These are phyloP conservation scores for Galerucella calmariensis DNA, from an alignment of 2,888 invertebrate genomes.

Conservation along the genomic window DNA sequence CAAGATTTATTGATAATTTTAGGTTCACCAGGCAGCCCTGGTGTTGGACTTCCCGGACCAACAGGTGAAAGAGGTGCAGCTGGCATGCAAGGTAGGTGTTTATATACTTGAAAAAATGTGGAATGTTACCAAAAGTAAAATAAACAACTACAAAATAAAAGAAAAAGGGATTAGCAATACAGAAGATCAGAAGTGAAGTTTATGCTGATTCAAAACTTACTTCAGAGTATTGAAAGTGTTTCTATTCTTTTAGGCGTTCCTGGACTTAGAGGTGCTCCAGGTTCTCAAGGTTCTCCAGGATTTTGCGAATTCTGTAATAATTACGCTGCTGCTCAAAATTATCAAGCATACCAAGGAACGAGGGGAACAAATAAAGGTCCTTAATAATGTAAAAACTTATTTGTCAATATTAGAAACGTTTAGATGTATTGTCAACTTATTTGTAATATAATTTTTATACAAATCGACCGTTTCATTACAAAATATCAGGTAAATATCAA, in stretches of 20 bases:
- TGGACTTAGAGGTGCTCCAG: slow-evolving; percentile 70
- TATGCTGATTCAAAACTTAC: no score
- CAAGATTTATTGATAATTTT: slow-evolving; percentile 11
- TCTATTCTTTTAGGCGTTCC: slow-evolving; percentile 46
- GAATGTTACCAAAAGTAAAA: no score
- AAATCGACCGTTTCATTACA: neutral
- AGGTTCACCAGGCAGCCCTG: slow-evolving; percentile 77
- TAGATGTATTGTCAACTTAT: no score
- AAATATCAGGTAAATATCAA: neutral
- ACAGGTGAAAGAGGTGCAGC: slow-evolving; percentile 81
- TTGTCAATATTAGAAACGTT: no score
- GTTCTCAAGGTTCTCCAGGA: slow-evolving; percentile 74
- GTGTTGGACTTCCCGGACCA: slow-evolving; percentile 75
- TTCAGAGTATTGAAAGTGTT: neutral
- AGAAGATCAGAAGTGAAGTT: no score
- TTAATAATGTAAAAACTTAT: neutral
- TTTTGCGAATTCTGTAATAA: slow-evolving; percentile 74
- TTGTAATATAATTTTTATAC: neutral
- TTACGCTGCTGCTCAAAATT: slow-evolving; percentile 66
- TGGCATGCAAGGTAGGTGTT: slow-evolving; percentile 74
- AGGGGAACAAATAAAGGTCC: slow-evolving; percentile 37
- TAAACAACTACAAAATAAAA: no score
- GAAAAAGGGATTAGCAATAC: no score
- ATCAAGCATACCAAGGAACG: slow-evolving; percentile 58
- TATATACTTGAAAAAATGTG: neutral